These are phyloP conservation scores for Rambutsinella grinnellia DNA, from an alignment of 2,888 invertebrate genomes.

Conservation along the genomic window DNA sequence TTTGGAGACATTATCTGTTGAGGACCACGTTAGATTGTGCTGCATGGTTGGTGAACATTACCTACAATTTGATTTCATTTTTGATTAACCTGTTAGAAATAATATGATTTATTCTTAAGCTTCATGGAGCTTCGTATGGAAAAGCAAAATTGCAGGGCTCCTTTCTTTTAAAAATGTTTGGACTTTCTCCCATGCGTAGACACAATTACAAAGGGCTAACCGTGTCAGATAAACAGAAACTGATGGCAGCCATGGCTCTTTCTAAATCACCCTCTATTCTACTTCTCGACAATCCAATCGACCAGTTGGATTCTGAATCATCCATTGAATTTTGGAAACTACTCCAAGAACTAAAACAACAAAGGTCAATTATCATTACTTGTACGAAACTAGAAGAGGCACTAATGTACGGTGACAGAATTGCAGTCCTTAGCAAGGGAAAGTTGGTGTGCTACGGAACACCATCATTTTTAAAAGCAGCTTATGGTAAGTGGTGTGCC, in stretches of 20 bases:
- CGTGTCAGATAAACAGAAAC: constrained; percentile 36
- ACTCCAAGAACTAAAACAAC: constrained; percentile 44
- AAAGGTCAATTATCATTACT: constrained; percentile 47
- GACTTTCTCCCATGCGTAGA: constrained; percentile 27
- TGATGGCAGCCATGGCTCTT: constrained; percentile 55
- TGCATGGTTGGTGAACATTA: constrained; percentile 34
- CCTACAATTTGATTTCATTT: neutral
- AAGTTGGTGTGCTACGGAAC: constrained; percentile 50
- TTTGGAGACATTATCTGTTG: constrained; percentile 44
- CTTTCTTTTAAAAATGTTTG: constrained; percentile 48
- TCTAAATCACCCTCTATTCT: constrained; percentile 50
- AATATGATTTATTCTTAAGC: constrained; percentile 5
- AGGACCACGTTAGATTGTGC: constrained; percentile 53
- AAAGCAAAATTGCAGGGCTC: constrained; percentile 43
- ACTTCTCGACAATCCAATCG: constrained; percentile 51
- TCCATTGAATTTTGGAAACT: constrained; percentile 49
- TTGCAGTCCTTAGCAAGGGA: constrained; percentile 47
- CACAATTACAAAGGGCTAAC: constrained; percentile 36
- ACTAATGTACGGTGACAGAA: constrained; percentile 44
- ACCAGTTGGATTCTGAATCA: constrained; percentile 49
- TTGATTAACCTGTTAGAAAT: neutral
- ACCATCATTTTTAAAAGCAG: constrained; percentile 25
- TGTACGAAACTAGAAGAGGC: constrained; percentile 50
- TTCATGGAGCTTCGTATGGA: constrained; percentile 45
- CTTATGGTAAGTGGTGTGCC: constrained; percentile 44